Evolutionary conservation across 2,797 vertebrate species (phyloP).

Genomic region (Paratrypauchen microcephalus): DNA sequence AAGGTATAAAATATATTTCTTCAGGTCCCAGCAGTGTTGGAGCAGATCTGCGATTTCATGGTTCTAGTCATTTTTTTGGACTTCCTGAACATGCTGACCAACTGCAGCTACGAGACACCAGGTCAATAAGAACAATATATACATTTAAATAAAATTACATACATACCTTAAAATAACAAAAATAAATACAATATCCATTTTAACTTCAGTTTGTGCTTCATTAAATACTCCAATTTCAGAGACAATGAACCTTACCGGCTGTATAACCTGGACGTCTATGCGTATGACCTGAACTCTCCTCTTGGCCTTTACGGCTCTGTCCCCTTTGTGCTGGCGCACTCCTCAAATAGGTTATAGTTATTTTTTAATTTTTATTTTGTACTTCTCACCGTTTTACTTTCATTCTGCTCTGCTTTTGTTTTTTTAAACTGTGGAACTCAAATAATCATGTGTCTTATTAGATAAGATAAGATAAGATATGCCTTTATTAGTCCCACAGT

Average conservation of each 20-base stretch:
- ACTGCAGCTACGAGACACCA: constrained; percentile 87
- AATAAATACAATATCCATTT: background rate
- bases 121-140: constrained; percentile 51
- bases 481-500: no score
- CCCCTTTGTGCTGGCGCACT: constrained; percentile 90
- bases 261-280: constrained; percentile 94
- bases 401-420: no score
- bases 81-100: constrained; percentile 89
- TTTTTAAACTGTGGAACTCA: no score
- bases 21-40: constrained; percentile 89
- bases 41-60: constrained; percentile 87
- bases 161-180: background rate
- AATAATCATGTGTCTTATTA: no score
- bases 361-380: no score
- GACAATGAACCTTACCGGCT: constrained; percentile 88
- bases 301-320: constrained; percentile 93
- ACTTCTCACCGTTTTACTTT: no score
- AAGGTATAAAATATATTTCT: constrained; percentile 3
- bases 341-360: constrained; percentile 64
- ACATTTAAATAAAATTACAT: background rate
- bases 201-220: background rate
- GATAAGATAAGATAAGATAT: no score
- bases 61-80: constrained; percentile 87
- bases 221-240: constrained; percentile 58
- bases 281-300: constrained; percentile 83